Base-by-base conservation (phyloP, 2,113 vertebrate species). In the Sprattus sprattus region DNA sequence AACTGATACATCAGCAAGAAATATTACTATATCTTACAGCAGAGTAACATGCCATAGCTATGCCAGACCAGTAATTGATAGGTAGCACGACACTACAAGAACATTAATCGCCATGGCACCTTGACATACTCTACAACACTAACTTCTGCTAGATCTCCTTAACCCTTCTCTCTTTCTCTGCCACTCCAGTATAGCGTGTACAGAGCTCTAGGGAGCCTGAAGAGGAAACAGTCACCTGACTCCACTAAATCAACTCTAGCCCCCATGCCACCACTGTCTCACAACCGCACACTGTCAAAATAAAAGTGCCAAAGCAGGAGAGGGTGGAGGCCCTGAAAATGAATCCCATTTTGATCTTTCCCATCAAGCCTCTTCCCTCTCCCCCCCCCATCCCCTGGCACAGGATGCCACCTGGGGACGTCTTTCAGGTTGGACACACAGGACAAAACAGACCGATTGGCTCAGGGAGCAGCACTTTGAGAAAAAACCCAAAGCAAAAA, bases 111-210 rank as follows among this genome's bases (percentile, higher is more conserved):
- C 2, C 75, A 82, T 84, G 50, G 45, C 18, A 5, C 45, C 18
- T 71, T 9, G n/a, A 67, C 57, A 64, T 64, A 64, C n/a, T n/a
- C 57, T 25, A 7, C 22, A 54, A 54, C 22, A 9, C 0, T 67
- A 0, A 67, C 28, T 67, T 67, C 22, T 28, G 54, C 54, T 67
- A 4, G 3, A 39, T 78, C 2, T 78, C 2, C 2, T 78, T 78
- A 78, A 78, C 28, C 25, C 25, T 80, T 96, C 92, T 97, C 91
- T 97, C 94, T 96, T 95, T 95, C 94, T 96, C 96, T 98, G 92
- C 96, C 96, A 95, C 96, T 96, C 96, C 97, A 99, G 98, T 99
- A 97, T 99, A 99, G 97, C 96, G 96, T 96, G 96, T 94, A 97
- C 96, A 97, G 96, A 97, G 95, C 96, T 95, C 28, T 78, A 32